These are phyloP conservation scores for Lepilemur ruficaudatus DNA, from an alignment of 2,797 vertebrate genomes.

Conservation along the genomic window DNA sequence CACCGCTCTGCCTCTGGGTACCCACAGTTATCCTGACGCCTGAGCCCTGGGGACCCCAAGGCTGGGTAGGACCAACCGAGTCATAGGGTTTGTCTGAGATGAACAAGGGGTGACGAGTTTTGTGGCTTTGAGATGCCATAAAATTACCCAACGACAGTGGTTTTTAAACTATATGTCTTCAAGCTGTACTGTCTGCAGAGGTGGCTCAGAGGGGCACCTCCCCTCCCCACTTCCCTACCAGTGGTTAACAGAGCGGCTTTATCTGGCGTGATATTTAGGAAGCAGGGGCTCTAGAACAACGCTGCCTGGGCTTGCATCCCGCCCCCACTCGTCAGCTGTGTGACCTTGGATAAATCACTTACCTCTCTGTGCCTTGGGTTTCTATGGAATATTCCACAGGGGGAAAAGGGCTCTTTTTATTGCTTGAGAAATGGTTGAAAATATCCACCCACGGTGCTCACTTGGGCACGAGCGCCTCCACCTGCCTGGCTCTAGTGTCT, in stretches of 20 bases:
- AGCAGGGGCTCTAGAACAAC: not conserved
- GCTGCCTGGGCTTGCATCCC: not conserved
- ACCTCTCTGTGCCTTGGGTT: not conserved
- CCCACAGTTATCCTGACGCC: not conserved
- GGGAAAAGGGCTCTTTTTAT: not conserved
- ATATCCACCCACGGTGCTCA: rapidly evolving
- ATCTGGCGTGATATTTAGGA: not conserved
- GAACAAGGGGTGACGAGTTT: not conserved
- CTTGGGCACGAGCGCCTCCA: not conserved
- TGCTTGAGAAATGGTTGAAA: not conserved
- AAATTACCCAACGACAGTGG: no score
- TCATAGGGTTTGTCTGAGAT: not conserved
- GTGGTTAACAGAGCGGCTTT: not conserved
- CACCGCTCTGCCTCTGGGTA: not conserved
- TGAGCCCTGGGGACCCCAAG: not conserved
- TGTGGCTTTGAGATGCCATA: not conserved
- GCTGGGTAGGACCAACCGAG: not conserved
- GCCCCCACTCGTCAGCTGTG: not conserved
- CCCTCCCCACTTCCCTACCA: rapidly evolving
- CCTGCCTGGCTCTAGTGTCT: not conserved
- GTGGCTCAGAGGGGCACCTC: not conserved
- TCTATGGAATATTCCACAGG: not conserved
- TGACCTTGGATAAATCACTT: not conserved
- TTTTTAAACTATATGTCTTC: not conserved
- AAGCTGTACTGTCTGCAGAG: not conserved